A percentile compares a stretch with the other conserved stretches of the same genome.
phyloP scores from a whole-genome alignment of 2,113 vertebrate genomes.

The Phaethon lepturus region DNA sequence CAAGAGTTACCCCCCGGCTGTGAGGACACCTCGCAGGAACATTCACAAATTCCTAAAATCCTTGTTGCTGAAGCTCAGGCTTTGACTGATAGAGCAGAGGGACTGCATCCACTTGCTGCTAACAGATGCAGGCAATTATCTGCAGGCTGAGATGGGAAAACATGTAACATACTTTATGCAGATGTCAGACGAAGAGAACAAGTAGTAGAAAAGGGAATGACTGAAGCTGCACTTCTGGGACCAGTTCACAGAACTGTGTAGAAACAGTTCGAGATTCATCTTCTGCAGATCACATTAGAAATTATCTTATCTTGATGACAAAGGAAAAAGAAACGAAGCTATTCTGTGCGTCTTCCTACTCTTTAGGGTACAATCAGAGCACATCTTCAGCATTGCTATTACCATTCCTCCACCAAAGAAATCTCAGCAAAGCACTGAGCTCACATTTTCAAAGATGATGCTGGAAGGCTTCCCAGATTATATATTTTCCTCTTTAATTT shows the following conservation, averaged over 20 bases:
- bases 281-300: background rate
- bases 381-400: background rate
- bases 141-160: background rate
- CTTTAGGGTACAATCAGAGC: slow-evolving; percentile 25
- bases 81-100: background rate
- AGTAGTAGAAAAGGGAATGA: background rate
- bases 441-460: slow-evolving; percentile 47
- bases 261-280: background rate
- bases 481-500: slow-evolving; percentile 61
- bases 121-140: background rate
- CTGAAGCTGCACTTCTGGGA: background rate
- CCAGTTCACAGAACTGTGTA: background rate
- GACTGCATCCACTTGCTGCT: background rate
- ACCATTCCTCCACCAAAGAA: slow-evolving; percentile 33
- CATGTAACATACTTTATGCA: background rate
- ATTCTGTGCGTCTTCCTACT: background rate
- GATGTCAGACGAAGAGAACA: background rate
- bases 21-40: background rate
- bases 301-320: slow-evolving; percentile 3
- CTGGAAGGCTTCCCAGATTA: slow-evolving; percentile 62
- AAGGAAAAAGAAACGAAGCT: background rate
- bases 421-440: slow-evolving; percentile 14
- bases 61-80: background rate
- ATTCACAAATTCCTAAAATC: background rate
- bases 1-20: background rate